These are phyloP conservation scores for Lacanobia wlatinum DNA, from an alignment of 2,888 invertebrate species.

Conservation along the genomic window DNA sequence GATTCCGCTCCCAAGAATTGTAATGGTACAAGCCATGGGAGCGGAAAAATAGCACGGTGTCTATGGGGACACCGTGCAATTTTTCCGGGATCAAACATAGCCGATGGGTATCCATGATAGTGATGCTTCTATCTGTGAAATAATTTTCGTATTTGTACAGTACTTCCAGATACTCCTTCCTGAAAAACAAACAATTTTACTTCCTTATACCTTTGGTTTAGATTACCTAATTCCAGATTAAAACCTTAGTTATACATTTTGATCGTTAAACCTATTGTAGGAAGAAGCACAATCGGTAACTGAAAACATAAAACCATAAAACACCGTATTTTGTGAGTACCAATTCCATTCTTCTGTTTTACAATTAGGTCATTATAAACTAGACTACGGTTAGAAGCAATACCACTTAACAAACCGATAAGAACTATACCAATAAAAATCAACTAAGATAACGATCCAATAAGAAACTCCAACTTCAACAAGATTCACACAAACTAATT, in stretches of 20 bases:
- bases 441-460: neutral
- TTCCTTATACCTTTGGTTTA: no score
- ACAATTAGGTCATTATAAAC: neutral
- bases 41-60: no score
- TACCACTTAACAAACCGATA: neutral
- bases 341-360: neutral
- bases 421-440: neutral
- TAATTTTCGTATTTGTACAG: no score
- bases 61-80: no score
- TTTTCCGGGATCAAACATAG: neutral
- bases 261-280: no score
- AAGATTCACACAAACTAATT: slow-evolving; percentile 1
- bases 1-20: neutral
- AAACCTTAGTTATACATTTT: no score
- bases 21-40: neutral
- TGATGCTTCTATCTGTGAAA: no score
- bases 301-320: neutral
- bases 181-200: no score
- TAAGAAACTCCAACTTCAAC: slow-evolving; percentile 4
- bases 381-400: neutral
- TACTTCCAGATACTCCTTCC: no score
- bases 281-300: neutral
- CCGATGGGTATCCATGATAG: neutral
- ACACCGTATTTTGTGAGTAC: neutral
- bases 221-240: no score